Evolutionary conservation across 1,140 invertebrate genomes (phyloP), one percentile per base, ranked within the genome.

Genomic region (Drosophila nikananu): DNA sequence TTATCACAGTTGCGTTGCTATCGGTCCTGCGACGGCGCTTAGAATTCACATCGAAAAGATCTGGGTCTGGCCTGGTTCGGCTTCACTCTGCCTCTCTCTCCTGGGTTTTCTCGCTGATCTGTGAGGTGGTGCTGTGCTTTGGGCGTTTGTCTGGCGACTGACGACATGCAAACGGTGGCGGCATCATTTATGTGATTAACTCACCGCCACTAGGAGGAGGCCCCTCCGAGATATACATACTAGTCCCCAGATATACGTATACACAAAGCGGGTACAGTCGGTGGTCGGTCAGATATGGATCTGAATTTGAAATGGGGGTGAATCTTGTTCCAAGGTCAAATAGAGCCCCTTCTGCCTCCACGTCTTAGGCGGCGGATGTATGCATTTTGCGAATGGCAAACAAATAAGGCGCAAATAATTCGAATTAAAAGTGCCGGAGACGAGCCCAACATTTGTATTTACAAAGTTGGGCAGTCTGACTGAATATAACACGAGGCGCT

Each of bases 181-280:
- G 75, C 81, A 86, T 82, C 81, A 89, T 89, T 89, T 89, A 89
- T 90, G 79, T 89, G 77, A 90, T 89, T 79, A 90, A 90, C 81
- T 68, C 67, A 74, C 44, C 46, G 58, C 63, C 62, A 64, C 46
- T 79, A 79, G 62, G 41, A 72, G 59, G 58, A 77, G 58, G 63
- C 49, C 67, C 25, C 64, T 44, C 55, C 58, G 76, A 63, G 67
- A 83, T 61, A 65, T 75, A 70, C 44, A 66, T 65, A 62, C 51
- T 63, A 60, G 44, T 51, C 23, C 25, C 58, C 27, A 32, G 46
- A 82, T 74, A 30, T 49, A 58, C 32, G 35, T 32, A 82, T 58
- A 30, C 58, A 49, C 25, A 73, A 73, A 41, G 68, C 48, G 25
- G 61, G 84, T 83, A 87, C 84, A 87, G 80, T 86, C 58, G 48